phyloP scores from a whole-genome alignment of 2,888 invertebrate species.

The Fissipunctia ypsillon region DNA sequence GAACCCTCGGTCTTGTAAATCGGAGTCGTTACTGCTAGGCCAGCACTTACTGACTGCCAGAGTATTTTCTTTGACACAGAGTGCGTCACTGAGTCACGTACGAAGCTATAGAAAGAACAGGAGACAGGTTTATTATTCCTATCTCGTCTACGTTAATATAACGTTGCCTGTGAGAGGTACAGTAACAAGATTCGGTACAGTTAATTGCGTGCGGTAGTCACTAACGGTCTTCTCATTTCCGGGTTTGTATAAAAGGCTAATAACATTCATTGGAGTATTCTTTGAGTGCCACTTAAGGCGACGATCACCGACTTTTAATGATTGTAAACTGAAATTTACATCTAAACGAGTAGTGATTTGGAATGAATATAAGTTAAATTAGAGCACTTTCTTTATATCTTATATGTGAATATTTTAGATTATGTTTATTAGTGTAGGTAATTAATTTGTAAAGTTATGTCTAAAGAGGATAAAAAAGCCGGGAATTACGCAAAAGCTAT shows the following conservation, averaged over 20 bases:
- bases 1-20: background rate
- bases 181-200: slow-evolving; percentile 15
- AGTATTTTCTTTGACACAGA: slow-evolving; percentile 12
- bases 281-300: background rate
- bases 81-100: slow-evolving; percentile 15
- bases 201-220: background rate
- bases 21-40: background rate
- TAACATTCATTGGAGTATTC: background rate
- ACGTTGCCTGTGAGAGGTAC: background rate
- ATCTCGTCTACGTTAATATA: slow-evolving; percentile 3
- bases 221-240: slow-evolving; percentile 15
- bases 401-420: too few relatives aligned
- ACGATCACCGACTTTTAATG: too few relatives aligned
- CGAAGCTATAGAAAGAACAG: background rate
- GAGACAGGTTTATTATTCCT: slow-evolving; percentile 4
- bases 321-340: too few relatives aligned
- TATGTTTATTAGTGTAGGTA: too few relatives aligned
- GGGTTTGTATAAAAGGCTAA: background rate
- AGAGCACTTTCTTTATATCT: too few relatives aligned
- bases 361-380: too few relatives aligned
- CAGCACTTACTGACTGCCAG: background rate
- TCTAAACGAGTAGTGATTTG: too few relatives aligned
- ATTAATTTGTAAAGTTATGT: too few relatives aligned
- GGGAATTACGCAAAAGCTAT: too few relatives aligned
- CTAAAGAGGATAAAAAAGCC: too few relatives aligned